Evolutionary conservation across 2,888 invertebrate species (phyloP).

Genomic region (Exocentrus adspersus): DNA sequence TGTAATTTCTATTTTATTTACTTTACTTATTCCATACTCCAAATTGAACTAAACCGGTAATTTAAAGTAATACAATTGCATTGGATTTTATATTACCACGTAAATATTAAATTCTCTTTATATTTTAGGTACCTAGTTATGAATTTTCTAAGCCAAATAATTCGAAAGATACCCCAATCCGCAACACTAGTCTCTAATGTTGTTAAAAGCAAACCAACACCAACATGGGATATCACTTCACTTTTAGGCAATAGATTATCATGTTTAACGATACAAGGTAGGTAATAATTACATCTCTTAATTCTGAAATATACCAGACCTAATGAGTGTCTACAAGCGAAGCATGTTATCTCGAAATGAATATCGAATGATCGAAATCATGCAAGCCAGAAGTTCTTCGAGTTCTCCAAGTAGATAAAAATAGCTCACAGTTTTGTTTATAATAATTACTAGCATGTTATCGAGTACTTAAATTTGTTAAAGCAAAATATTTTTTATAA

Average conservation of each 20-base stretch:
- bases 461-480: too few relatives aligned
- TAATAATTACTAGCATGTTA: too few relatives aligned
- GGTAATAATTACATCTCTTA: background rate
- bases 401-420: too few relatives aligned
- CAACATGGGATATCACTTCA: constrained; percentile 28
- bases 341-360: too few relatives aligned
- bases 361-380: too few relatives aligned
- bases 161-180: constrained; percentile 37
- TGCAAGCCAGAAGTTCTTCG: too few relatives aligned
- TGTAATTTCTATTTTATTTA: background rate
- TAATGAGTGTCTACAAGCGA: too few relatives aligned
- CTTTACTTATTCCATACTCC: background rate
- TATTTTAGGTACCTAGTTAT: constrained; percentile 31
- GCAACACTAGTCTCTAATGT: constrained; percentile 26
- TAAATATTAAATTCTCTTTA: background rate
- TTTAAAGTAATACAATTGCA: too few relatives aligned
- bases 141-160: constrained; percentile 44
- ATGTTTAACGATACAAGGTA: constrained; percentile 49
- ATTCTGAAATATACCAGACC: too few relatives aligned
- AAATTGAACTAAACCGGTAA: background rate
- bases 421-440: too few relatives aligned
- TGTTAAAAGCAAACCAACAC: constrained; percentile 20
- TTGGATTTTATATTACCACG: too few relatives aligned
- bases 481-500: too few relatives aligned
- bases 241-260: constrained; percentile 44